Evolutionary conservation across 2,797 vertebrate species (phyloP).

Genomic region (Aphelocoma californica): DNA sequence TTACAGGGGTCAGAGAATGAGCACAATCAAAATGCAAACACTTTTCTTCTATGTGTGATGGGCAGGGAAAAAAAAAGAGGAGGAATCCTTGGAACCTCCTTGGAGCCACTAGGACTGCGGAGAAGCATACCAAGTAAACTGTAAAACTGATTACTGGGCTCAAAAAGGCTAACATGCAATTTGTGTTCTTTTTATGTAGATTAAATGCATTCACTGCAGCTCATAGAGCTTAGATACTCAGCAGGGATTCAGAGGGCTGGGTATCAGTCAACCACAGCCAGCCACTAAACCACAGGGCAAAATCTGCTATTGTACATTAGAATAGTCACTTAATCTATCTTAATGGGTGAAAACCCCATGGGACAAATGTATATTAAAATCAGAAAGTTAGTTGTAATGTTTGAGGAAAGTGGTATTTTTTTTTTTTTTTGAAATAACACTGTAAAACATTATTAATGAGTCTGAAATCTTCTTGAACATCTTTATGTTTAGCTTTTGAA

Average conservation of each 20-base stretch:
- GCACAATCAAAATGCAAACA: slow-evolving; percentile 77
- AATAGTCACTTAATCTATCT: slow-evolving; percentile 80
- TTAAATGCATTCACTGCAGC: slow-evolving; percentile 80
- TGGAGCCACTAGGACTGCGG: slow-evolving; percentile 54
- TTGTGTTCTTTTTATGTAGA: slow-evolving; percentile 83
- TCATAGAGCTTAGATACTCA: slow-evolving; percentile 79
- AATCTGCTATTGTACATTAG: slow-evolving; percentile 78
- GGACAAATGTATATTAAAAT: slow-evolving; percentile 75
- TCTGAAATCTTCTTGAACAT: slow-evolving; percentile 46
- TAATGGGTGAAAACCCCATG: slow-evolving; percentile 74
- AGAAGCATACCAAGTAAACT: slow-evolving; percentile 62
- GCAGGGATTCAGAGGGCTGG: slow-evolving; percentile 79
- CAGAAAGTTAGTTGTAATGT: slow-evolving; percentile 64
- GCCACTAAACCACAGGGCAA: slow-evolving; percentile 77
- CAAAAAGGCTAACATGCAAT: slow-evolving; percentile 77
- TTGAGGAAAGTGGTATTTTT: slow-evolving; percentile 49
- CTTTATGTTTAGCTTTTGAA: slow-evolving; percentile 31
- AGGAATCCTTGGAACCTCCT: slow-evolving; percentile 66
- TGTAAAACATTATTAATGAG: slow-evolving; percentile 67
- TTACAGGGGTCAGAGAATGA: slow-evolving; percentile 71
- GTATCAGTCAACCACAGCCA: slow-evolving; percentile 83
- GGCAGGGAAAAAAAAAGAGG: neutral
- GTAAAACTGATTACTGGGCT: slow-evolving; percentile 73
- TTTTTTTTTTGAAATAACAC: slow-evolving; percentile 67
- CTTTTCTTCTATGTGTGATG: slow-evolving; percentile 65